phyloP scores from a whole-genome alignment of 2,113 vertebrate genomes.

The Sciurus niger region DNA sequence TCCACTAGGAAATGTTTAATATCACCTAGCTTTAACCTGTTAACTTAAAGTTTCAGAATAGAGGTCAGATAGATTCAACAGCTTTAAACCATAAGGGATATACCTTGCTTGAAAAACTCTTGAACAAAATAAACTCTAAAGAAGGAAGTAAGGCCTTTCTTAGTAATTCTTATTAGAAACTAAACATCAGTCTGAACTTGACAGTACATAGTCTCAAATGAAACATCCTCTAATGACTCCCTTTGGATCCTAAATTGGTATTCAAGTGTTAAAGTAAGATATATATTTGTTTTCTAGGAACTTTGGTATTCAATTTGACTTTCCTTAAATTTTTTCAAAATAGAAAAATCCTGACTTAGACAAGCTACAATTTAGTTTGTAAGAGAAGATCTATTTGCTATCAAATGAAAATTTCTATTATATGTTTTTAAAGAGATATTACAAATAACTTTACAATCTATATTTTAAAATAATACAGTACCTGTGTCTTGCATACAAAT shows the following conservation, averaged over 20 bases:
- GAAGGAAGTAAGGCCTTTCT: neutral
- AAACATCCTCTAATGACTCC: constrained; percentile 44
- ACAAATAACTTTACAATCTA: constrained; percentile 29
- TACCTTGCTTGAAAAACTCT: constrained; percentile 21
- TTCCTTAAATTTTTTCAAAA: constrained; percentile 2
- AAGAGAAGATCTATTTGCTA: neutral
- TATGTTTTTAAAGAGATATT: neutral
- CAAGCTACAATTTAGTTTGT: neutral
- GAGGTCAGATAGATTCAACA: neutral
- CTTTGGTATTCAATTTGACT: neutral
- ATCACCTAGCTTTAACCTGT: neutral
- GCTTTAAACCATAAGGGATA: constrained; percentile 24
- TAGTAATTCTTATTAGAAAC: constrained; percentile 43
- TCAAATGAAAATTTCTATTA: neutral
- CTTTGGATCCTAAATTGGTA: neutral
- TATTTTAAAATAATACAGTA: neutral
- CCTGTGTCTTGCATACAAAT: neutral
- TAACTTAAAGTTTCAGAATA: constrained; percentile 51
- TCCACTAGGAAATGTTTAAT: constrained; percentile 29
- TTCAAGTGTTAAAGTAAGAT: neutral
- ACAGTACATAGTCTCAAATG: neutral
- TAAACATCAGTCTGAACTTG: constrained; percentile 21
- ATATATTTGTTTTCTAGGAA: neutral
- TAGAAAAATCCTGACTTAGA: constrained; percentile 3
- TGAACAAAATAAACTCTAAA: constrained; percentile 34